Evolutionary conservation across 1,140 invertebrate genomes (phyloP).

Genomic region (Argopecten irradians): DNA sequence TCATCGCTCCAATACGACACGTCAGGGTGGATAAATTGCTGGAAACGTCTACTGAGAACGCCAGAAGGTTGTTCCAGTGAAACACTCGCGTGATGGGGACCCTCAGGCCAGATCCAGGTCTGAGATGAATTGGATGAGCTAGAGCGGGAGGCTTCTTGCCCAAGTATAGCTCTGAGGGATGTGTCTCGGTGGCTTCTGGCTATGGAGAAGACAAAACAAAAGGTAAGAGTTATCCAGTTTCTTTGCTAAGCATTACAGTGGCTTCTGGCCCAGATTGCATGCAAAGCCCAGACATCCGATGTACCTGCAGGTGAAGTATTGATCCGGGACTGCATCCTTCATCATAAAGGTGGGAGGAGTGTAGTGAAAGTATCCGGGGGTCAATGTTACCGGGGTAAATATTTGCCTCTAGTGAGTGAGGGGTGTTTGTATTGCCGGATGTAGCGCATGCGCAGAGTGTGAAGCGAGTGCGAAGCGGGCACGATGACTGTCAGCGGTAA

Average conservation of each 20-base stretch:
- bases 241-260: background rate
- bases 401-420: too few relatives aligned
- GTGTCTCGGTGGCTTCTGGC: background rate
- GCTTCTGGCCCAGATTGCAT: background rate
- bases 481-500: too few relatives aligned
- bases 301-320: background rate
- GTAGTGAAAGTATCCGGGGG: background rate
- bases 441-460: too few relatives aligned
- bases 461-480: too few relatives aligned
- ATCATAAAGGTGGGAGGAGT: constrained; percentile 21
- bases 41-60: background rate
- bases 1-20: background rate
- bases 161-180: background rate
- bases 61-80: background rate
- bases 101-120: background rate
- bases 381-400: too few relatives aligned
- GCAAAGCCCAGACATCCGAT: background rate
- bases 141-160: background rate
- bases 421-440: too few relatives aligned
- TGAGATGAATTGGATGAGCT: background rate
- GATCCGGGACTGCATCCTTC: background rate
- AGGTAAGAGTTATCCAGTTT: background rate
- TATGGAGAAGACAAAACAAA: background rate
- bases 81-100: background rate
- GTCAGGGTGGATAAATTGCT: background rate